Conservation (phyloP, 2,888 invertebrate species). For the Apodemia zela region DNA sequence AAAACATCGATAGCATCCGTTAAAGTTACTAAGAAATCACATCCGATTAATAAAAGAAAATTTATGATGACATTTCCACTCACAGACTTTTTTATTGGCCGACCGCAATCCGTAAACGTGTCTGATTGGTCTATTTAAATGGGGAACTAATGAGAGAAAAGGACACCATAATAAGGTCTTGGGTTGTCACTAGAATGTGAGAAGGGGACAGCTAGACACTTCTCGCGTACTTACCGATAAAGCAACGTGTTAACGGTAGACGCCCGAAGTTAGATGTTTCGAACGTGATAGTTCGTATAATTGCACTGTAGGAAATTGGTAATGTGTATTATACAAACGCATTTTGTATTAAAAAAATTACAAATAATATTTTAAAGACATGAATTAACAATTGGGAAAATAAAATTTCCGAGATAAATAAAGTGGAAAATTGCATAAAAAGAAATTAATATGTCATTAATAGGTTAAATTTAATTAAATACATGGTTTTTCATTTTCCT, state of each 20-base stretch:
- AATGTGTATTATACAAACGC: background rate
- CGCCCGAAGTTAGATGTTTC: constrained; percentile 56
- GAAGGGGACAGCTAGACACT: constrained; percentile 70
- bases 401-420: too few species aligned
- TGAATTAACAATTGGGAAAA: background rate
- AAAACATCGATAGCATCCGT: constrained; percentile 17
- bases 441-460: too few species aligned
- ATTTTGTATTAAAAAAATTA: background rate
- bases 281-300: constrained; percentile 45
- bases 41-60: constrained; percentile 57
- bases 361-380: background rate
- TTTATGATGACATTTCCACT: constrained; percentile 72
- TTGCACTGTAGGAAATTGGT: constrained; percentile 45
- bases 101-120: constrained; percentile 49
- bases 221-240: constrained; percentile 70
- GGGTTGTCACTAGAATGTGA: constrained; percentile 36
- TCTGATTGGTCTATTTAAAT: constrained; percentile 70
- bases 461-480: too few species aligned
- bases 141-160: constrained; percentile 58
- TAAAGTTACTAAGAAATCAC: constrained; percentile 32
- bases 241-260: constrained; percentile 60
- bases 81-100: constrained; percentile 73
- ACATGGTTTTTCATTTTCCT: too few species aligned
- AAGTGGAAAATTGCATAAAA: too few species aligned
- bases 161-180: constrained; percentile 47